Percentiles rank a stretch among this genome's conserved stretches.
phyloP scores from a whole-genome alignment of 2,113 vertebrate genomes.

The Gila orcuttii region DNA sequence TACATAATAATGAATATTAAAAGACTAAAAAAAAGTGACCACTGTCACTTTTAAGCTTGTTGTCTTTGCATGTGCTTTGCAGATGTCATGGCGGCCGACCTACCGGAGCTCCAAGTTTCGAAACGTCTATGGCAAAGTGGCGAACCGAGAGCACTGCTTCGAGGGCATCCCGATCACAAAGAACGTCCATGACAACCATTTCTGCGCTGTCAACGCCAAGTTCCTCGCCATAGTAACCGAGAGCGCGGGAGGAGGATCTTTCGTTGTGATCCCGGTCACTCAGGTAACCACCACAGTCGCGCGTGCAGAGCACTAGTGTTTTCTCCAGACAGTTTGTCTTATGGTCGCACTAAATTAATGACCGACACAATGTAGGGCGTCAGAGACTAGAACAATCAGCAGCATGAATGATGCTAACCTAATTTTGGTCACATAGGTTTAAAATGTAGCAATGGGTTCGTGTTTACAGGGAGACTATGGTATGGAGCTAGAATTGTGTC shows the following conservation, averaged over 20 bases:
- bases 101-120: constrained; percentile 99
- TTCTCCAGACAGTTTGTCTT: constrained; percentile 17
- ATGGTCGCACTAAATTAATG: constrained; percentile 11
- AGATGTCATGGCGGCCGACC: constrained; percentile 99
- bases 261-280: constrained; percentile 90
- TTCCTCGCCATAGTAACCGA: constrained; percentile 95
- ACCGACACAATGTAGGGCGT: constrained; percentile 26
- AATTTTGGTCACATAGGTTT: neutral
- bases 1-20: neutral
- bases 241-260: constrained; percentile 90
- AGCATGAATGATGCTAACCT: neutral
- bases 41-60: too few relatives aligned
- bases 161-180: constrained; percentile 97
- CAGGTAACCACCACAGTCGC: constrained; percentile 79
- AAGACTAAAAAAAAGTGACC: neutral
- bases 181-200: constrained; percentile 98
- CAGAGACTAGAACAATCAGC: constrained; percentile 19
- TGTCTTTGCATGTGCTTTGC: constrained; percentile 46
- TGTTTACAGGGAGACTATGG: neutral
- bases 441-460: neutral
- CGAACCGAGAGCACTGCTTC: constrained; percentile 93
- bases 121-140: constrained; percentile 96
- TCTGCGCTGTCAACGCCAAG: constrained; percentile 93
- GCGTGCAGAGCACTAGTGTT: neutral
- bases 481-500: too few relatives aligned